Evolutionary conservation across 1,140 invertebrate species (phyloP).

Genomic region (Drosophila quadrilineata): DNA sequence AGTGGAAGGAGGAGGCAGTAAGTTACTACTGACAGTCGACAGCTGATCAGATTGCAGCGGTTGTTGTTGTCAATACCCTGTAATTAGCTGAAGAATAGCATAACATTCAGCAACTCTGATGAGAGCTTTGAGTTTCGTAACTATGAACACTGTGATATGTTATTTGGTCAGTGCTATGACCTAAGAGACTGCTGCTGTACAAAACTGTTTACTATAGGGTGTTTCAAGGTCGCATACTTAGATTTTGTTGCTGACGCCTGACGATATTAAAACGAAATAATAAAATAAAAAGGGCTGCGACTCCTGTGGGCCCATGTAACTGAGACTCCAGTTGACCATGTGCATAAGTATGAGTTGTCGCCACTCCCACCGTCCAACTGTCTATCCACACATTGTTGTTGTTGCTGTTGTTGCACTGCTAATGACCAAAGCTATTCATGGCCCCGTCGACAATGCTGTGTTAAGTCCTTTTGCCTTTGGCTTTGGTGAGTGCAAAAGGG

Average conservation of each 20-base stretch:
- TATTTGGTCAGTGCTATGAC: too few species aligned
- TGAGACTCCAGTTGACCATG: constrained; percentile 40
- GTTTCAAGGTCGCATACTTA: constrained; percentile 31
- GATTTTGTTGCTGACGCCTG: too few species aligned
- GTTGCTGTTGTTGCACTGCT: constrained; percentile 44
- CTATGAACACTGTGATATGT: too few species aligned
- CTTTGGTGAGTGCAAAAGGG: constrained; percentile 31
- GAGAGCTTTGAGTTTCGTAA: too few species aligned
- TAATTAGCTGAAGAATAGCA: too few species aligned
- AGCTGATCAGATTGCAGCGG: constrained; percentile 73
- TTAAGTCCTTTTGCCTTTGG: constrained; percentile 42
- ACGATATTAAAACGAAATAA: constrained; percentile 43
- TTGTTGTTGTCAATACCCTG: constrained; percentile 49
- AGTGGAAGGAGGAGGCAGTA: constrained; percentile 53
- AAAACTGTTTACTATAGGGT: constrained; percentile 15
- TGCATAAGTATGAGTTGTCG: constrained; percentile 21
- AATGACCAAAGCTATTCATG: constrained; percentile 69
- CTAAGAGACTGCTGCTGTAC: too few species aligned
- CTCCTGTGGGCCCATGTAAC: constrained; percentile 26
- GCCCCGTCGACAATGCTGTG: constrained; percentile 44
- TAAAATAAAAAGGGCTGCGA: constrained; percentile 5
- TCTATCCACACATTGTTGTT: constrained; percentile 17
- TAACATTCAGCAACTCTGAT: too few species aligned
- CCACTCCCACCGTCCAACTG: neutral
- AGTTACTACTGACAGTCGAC: constrained; percentile 54